phyloP scores from a whole-genome alignment of 2,797 vertebrate species.

The Lithobates pipiens region DNA sequence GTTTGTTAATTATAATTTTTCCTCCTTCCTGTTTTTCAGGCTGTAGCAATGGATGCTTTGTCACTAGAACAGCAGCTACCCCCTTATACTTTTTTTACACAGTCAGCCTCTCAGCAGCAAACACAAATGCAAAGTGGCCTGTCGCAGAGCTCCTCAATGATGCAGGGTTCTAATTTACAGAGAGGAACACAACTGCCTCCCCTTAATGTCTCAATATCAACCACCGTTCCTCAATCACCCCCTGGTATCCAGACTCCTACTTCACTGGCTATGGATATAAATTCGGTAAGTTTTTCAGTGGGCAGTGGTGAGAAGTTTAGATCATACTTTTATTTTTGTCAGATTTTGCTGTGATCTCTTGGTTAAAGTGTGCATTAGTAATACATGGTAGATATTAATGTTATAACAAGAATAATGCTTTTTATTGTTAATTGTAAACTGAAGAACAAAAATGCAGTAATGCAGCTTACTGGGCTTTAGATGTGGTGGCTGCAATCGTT shows the following conservation, averaged over 20 bases:
- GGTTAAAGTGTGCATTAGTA: too few relatives aligned
- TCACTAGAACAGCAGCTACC: slow-evolving; percentile 94
- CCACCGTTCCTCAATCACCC: slow-evolving; percentile 84
- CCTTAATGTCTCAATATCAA: slow-evolving; percentile 81
- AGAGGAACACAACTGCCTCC: slow-evolving; percentile 88
- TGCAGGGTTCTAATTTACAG: slow-evolving; percentile 76
- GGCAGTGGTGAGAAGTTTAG: too few relatives aligned
- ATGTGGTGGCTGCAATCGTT: too few relatives aligned
- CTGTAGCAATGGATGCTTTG: slow-evolving; percentile 85
- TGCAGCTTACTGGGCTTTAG: too few relatives aligned
- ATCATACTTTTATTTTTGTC: too few relatives aligned
- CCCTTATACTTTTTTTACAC: slow-evolving; percentile 91
- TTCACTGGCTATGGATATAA: slow-evolving; percentile 86
- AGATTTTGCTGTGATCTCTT: too few relatives aligned
- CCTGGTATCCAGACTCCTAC: slow-evolving; percentile 85
- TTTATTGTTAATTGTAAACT: too few relatives aligned
- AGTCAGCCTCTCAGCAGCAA: slow-evolving; percentile 84
- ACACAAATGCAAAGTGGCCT: slow-evolving; percentile 77
- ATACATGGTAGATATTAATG: too few relatives aligned
- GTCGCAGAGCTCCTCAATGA: slow-evolving; percentile 71
- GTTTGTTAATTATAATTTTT: too few relatives aligned
- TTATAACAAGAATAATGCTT: too few relatives aligned
- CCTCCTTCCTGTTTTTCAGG: slow-evolving; percentile 70
- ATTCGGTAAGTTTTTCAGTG: slow-evolving; percentile 82
- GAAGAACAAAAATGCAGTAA: too few relatives aligned